phyloP scores from a whole-genome alignment of 1,140 invertebrate species.

The Pseudoatta argentina region DNA sequence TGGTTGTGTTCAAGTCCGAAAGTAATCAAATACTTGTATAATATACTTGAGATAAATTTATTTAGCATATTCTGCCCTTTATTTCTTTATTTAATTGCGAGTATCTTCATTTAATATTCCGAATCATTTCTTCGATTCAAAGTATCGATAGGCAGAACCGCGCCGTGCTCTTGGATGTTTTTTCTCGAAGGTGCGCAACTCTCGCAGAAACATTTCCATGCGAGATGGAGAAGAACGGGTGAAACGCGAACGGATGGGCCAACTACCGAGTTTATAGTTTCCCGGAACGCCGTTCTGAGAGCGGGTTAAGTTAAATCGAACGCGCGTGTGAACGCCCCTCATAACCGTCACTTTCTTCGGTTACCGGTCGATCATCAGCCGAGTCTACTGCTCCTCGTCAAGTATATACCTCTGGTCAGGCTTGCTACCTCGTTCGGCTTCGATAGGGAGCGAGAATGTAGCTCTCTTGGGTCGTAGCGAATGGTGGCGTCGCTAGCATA shows the following conservation, averaged over 20 bases:
- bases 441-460: conserved; percentile 66
- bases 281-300: conserved; percentile 51
- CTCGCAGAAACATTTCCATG: neutral
- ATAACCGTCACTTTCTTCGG: conserved; percentile 73
- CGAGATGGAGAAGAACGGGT: neutral
- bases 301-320: conserved; percentile 69
- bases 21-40: too few relatives aligned
- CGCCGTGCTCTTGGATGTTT: neutral
- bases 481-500: conserved; percentile 62
- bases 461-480: conserved; percentile 48
- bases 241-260: conserved; percentile 25
- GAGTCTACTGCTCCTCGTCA: conserved; percentile 50
- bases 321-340: conserved; percentile 66
- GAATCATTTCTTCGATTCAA: neutral
- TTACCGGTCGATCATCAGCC: conserved; percentile 64
- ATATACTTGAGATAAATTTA: too few relatives aligned
- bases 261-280: conserved; percentile 69
- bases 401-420: conserved; percentile 67
- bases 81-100: neutral
- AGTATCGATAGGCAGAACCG: neutral
- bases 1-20: too few relatives aligned
- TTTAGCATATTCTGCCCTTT: neutral
- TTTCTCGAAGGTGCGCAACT: conserved; percentile 17
- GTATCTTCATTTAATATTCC: neutral
- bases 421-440: conserved; percentile 22